phyloP scores from a whole-genome alignment of 1,140 invertebrate species.

The Carposina sasakii region DNA sequence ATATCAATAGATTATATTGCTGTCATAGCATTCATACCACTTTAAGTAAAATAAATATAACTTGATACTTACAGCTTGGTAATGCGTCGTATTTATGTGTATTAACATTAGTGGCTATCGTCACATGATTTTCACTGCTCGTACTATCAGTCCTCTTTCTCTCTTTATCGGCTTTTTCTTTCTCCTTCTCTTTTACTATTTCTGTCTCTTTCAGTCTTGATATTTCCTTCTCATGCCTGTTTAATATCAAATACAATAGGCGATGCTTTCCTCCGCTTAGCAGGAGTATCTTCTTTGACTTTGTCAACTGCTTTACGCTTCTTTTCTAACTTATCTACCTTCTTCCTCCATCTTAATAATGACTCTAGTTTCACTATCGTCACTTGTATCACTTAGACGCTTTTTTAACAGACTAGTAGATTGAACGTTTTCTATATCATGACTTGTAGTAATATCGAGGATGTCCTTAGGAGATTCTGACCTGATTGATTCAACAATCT shows the following conservation, averaged over 20 bases:
- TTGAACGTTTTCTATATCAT: slow-evolving; percentile 16
- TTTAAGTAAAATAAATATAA: too few relatives aligned
- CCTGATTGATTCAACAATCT: too few relatives aligned
- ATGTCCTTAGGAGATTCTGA: too few relatives aligned
- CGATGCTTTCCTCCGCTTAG: slow-evolving; percentile 62
- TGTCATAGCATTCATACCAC: too few relatives aligned
- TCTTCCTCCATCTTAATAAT: slow-evolving; percentile 40
- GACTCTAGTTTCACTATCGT: slow-evolving; percentile 51
- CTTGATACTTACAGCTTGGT: slow-evolving; percentile 64
- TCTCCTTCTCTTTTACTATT: slow-evolving; percentile 33
- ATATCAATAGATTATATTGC: too few relatives aligned
- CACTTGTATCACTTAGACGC: slow-evolving; percentile 43
- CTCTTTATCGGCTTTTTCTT: slow-evolving; percentile 27
- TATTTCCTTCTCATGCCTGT: too few relatives aligned
- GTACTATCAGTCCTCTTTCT: slow-evolving; percentile 51
- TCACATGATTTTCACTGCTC: slow-evolving; percentile 55
- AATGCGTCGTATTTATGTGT: slow-evolving; percentile 65
- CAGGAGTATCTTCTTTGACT: slow-evolving; percentile 20
- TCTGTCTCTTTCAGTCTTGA: slow-evolving; percentile 42
- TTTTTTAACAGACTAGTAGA: slow-evolving; percentile 24
- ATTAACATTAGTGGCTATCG: slow-evolving; percentile 39
- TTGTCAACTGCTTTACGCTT: slow-evolving; percentile 13
- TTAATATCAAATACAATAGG: slow-evolving; percentile 72
- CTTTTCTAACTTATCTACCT: slow-evolving; percentile 14
- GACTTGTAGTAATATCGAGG: too few relatives aligned